These are phyloP conservation scores for Eretmochelys imbricata DNA, from an alignment of 2,113 vertebrate genomes.

Conservation along the genomic window DNA sequence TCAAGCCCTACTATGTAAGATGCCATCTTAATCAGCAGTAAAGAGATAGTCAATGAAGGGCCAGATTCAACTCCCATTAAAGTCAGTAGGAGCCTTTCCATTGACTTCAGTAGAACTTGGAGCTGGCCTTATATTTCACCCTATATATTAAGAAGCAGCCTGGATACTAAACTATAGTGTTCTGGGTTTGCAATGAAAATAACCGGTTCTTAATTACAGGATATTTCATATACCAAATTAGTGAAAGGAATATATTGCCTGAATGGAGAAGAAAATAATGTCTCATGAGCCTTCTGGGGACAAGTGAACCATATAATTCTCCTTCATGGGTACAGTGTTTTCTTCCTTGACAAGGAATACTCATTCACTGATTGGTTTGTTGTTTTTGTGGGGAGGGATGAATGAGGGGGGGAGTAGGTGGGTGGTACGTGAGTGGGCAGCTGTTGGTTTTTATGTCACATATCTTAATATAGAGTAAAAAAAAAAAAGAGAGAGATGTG, in stretches of 20 bases:
- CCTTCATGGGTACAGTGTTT: background rate
- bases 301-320: background rate
- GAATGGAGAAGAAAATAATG: background rate
- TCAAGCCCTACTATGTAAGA: background rate
- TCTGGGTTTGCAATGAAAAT: background rate
- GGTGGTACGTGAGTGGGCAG: slow-evolving; percentile 1
- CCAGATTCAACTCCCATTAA: background rate
- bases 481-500: background rate
- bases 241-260: background rate
- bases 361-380: background rate
- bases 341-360: background rate
- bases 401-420: background rate
- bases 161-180: background rate
- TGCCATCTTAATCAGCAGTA: background rate
- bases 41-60: background rate
- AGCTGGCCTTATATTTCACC: background rate
- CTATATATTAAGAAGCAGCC: background rate
- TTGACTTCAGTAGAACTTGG: background rate
- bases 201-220: background rate
- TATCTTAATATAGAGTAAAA: slow-evolving; percentile 23
- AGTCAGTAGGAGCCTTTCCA: background rate
- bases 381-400: background rate
- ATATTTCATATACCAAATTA: background rate
- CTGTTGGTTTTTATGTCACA: slow-evolving; percentile 9
- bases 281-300: background rate